Evolutionary conservation across 2,797 vertebrate genomes (phyloP).

Genomic region (Natrix natrix): DNA sequence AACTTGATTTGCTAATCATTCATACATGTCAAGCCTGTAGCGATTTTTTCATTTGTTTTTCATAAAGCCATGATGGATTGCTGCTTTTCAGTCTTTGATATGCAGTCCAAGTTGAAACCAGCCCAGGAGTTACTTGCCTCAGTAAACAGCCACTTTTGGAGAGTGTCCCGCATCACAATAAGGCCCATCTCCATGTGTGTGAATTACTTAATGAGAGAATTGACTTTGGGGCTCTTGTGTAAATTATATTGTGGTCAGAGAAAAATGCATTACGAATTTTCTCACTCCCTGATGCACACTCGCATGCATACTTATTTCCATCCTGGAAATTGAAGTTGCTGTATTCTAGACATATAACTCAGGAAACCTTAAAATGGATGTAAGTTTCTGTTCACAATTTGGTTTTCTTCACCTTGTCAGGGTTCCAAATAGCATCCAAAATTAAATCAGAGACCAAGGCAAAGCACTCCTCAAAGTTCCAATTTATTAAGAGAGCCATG

Average conservation of each 20-base stretch:
- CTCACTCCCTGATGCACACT: neutral
- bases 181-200: slow-evolving; percentile 4
- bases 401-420: neutral
- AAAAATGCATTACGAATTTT: slow-evolving; percentile 48
- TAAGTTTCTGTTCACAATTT: neutral
- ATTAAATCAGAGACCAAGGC: too few species aligned
- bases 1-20: slow-evolving; percentile 32
- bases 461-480: too few species aligned
- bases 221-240: slow-evolving; percentile 50
- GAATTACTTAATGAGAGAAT: slow-evolving; percentile 27
- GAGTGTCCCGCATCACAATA: slow-evolving; percentile 29
- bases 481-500: too few species aligned
- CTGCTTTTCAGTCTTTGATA: slow-evolving; percentile 24
- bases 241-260: slow-evolving; percentile 51
- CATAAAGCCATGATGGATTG: neutral
- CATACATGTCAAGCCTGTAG: neutral
- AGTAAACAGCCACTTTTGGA: slow-evolving; percentile 25
- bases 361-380: slow-evolving; percentile 10
- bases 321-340: slow-evolving; percentile 23
- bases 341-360: slow-evolving; percentile 22
- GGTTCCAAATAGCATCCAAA: too few species aligned
- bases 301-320: neutral
- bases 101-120: slow-evolving; percentile 21
- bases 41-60: slow-evolving; percentile 16
- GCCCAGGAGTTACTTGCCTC: slow-evolving; percentile 16